These are phyloP conservation scores for Motacilla alba DNA, from an alignment of 2,113 vertebrate species.

Conservation along the genomic window DNA sequence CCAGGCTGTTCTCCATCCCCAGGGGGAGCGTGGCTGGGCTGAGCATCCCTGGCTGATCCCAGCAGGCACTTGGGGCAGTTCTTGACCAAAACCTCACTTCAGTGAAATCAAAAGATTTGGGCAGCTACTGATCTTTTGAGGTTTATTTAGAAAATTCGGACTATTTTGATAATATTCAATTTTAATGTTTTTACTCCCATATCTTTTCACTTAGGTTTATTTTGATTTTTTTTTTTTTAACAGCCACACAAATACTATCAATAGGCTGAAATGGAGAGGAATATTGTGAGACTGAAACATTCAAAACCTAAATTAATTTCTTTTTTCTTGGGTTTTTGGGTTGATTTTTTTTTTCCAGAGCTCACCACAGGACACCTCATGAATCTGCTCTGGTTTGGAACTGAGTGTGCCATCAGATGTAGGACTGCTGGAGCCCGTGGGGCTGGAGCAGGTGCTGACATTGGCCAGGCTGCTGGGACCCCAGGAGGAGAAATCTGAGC, in stretches of 20 bases:
- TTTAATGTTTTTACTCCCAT: background rate
- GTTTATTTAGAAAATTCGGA: background rate
- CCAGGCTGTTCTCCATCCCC: background rate
- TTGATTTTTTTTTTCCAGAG: accelerated
- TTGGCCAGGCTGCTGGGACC: background rate
- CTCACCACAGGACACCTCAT: background rate
- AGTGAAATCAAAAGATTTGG: background rate
- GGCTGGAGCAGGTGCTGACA: background rate
- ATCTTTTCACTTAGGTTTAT: background rate
- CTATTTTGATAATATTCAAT: accelerated
- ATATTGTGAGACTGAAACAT: background rate
- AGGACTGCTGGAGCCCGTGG: background rate
- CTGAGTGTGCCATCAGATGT: background rate
- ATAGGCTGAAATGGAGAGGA: background rate
- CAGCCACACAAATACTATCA: background rate
- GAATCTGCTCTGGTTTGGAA: background rate
- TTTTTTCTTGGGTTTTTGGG: background rate
- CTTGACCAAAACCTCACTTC: background rate
- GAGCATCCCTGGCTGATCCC: background rate
- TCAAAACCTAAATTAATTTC: background rate
- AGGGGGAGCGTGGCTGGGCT: accelerated
- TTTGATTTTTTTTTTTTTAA: background rate
- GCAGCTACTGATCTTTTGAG: too few species aligned
- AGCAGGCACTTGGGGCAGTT: background rate
- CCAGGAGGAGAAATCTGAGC: background rate